Base-by-base conservation (phyloP, 2,113 vertebrate genomes). In the Mormyrus lacerda region DNA sequence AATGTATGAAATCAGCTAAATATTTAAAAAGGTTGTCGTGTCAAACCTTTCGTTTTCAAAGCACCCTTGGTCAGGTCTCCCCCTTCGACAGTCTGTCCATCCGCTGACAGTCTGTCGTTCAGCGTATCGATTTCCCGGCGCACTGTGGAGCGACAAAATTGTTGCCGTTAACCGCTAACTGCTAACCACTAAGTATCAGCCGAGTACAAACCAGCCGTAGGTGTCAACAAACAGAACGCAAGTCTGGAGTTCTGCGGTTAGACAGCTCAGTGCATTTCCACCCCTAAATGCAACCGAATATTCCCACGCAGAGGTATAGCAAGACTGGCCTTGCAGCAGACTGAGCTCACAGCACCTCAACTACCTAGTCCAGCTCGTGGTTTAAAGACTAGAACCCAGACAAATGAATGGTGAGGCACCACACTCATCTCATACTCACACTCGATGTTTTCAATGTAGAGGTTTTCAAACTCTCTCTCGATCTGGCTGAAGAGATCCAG, bases 371-470 rank as follows among this genome's bases (percentile, higher is more conserved):
- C 31, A 42, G 73, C 73, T 42, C 31, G 42, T 2, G 5, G 15
- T 39, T 79, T 27, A 79, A 19, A 79, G 11, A 19, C 19, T 19
- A 19, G 35, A 79, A 42, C 2, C 73, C 73, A 35, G 3, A 31
- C 69, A 35, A 84, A 84, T 10, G 42, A 9, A 86, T 3, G 15
- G 6, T 8, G 42, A 3, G n/a, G 47, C 35, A 5, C 17, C 1
- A 5, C 50, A 19, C 48, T 35, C 24, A 51, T 27, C 48, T 35
- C 24, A 51, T 27, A 99, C 98, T 98, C 91, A 99, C 98, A 89
- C 94, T 99, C 98, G 89, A 99, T 92, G 92, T 99, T 99, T 96
- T 99, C 98, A 90, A 99, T 97, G 95, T 99, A 99, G 4, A 99
- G 95, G 88, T 98, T 99, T 94, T 99, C 98, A 96, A 99, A 99